phyloP scores from a whole-genome alignment of 2,888 invertebrate genomes.

The Tillus elongatus region DNA sequence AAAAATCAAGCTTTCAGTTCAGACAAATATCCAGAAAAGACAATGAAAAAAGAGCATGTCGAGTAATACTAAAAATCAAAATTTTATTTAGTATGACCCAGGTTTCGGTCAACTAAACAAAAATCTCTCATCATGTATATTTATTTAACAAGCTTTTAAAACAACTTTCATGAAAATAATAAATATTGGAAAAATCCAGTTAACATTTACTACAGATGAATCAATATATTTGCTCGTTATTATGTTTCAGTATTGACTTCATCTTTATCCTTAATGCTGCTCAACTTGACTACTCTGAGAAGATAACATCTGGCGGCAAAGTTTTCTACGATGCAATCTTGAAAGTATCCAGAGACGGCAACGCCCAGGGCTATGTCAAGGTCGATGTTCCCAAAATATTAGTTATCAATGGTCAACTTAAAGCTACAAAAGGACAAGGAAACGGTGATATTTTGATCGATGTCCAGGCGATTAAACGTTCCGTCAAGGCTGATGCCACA shows the following conservation, averaged over 20 bases:
- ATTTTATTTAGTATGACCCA: too few relatives aligned
- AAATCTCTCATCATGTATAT: too few relatives aligned
- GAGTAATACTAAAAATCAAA: too few relatives aligned
- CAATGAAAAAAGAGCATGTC: too few relatives aligned
- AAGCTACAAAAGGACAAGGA: conserved; percentile 56
- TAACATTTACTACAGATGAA: too few relatives aligned
- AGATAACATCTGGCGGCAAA: conserved; percentile 44
- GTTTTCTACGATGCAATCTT: conserved; percentile 50
- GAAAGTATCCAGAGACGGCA: conserved; percentile 42
- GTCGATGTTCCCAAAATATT: too few relatives aligned
- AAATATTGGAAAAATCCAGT: too few relatives aligned
- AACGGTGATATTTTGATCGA: conserved; percentile 51
- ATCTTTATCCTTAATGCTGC: conserved; percentile 42
- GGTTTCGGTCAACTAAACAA: too few relatives aligned
- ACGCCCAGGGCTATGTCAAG: conserved; percentile 46
- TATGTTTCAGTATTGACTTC: conserved; percentile 41
- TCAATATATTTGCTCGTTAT: conserved; percentile 1
- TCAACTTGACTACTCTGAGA: conserved; percentile 47
- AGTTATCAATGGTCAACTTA: conserved; percentile 54
- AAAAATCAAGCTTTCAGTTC: too few relatives aligned
- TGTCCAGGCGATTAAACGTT: conserved; percentile 50
- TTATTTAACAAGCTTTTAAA: too few relatives aligned
- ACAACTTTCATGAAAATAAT: too few relatives aligned
- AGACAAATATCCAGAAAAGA: too few relatives aligned
- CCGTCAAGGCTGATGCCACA: conserved; percentile 53